A percentile compares a stretch with the other conserved stretches of the same genome.
Conservation (phyloP, 2,888 invertebrate genomes). For the Synergus itoensis region DNA sequence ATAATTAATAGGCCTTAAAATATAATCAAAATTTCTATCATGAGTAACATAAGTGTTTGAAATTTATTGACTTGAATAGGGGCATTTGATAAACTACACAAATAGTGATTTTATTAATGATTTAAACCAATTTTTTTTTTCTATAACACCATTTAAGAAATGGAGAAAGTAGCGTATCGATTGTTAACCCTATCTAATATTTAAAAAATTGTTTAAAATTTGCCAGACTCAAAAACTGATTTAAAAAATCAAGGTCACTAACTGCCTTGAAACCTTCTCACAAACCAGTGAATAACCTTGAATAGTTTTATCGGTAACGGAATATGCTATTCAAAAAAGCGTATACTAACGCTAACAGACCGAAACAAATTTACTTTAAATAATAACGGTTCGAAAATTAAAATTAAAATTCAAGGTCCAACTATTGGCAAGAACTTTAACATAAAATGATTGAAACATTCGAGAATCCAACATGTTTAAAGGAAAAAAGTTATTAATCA, state of each 20-base stretch:
- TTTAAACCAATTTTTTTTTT: too few relatives aligned
- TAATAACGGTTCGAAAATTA: not conserved
- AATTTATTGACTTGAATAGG: too few relatives aligned
- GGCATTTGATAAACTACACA: too few relatives aligned
- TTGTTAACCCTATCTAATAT: not conserved
- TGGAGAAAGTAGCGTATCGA: not conserved
- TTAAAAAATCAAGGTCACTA: not conserved
- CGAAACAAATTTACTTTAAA: not conserved
- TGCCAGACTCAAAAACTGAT: not conserved
- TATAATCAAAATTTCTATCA: too few relatives aligned
- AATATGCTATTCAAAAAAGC: not conserved
- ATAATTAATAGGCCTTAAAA: too few relatives aligned
- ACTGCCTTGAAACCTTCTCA: not conserved
- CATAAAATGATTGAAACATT: too few relatives aligned
- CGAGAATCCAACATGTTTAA: not conserved
- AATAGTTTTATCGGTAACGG: not conserved
- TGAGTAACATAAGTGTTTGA: too few relatives aligned
- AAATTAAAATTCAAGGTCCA: not conserved
- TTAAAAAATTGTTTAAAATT: not conserved
- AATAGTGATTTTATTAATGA: too few relatives aligned
- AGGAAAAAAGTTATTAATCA: not conserved
- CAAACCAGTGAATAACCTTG: not conserved
- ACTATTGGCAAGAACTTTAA: not conserved
- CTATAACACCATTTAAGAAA: too few relatives aligned
- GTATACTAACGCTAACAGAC: not conserved